These are phyloP conservation scores for Bellardia bayeri DNA, from an alignment of 2,888 invertebrate genomes.

Conservation along the genomic window DNA sequence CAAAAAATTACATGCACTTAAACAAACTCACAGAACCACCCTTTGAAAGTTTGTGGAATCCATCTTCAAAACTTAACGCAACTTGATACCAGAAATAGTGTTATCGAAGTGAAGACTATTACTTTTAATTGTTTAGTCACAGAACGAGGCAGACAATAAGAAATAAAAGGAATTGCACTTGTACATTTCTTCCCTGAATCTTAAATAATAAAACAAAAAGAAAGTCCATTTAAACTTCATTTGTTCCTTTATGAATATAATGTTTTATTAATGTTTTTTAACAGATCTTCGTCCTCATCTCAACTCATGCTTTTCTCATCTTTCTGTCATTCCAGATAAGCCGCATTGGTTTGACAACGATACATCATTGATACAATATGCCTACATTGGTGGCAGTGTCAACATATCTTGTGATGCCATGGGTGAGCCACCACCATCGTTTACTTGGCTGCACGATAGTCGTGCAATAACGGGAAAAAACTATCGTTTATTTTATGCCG, in stretches of 20 bases:
- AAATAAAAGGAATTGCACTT: slow-evolving; percentile 1
- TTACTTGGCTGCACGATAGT: slow-evolving; percentile 85
- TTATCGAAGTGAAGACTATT: slow-evolving; percentile 1
- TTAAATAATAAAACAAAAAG: neutral
- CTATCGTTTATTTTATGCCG: slow-evolving; percentile 82
- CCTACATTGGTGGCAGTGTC: slow-evolving; percentile 85
- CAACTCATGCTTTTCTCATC: neutral
- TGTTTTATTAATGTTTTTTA: slow-evolving; percentile 1
- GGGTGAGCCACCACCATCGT: slow-evolving; percentile 86
- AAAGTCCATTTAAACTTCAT: neutral
- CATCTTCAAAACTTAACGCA: neutral
- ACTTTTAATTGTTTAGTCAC: neutral
- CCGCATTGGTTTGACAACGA: slow-evolving; percentile 82
- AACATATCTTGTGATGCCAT: slow-evolving; percentile 87
- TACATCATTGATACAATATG: slow-evolving; percentile 80
- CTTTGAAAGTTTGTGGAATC: too few relatives aligned
- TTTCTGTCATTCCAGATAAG: slow-evolving; percentile 79
- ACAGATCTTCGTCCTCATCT: neutral
- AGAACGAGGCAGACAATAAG: neutral
- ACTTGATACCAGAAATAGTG: neutral
- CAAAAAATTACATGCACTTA: too few relatives aligned
- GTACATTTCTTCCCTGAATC: neutral
- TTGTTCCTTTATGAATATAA: slow-evolving; percentile 7
- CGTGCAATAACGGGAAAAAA: slow-evolving; percentile 81
- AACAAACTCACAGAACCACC: too few relatives aligned